Conservation (phyloP, 1,140 invertebrate species). For the Eumaeus atala region DNA sequence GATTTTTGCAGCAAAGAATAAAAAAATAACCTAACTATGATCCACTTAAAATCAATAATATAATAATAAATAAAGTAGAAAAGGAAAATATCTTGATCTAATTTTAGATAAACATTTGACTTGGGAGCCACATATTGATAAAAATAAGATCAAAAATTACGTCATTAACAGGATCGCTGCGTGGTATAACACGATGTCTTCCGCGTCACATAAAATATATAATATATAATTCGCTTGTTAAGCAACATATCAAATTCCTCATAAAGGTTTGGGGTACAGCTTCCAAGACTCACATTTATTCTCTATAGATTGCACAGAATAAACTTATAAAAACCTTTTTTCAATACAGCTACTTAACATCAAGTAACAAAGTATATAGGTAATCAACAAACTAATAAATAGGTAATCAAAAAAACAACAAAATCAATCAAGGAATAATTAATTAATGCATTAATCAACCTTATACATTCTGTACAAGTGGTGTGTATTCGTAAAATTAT, state of each 20-base stretch:
- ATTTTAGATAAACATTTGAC: slow-evolving; percentile 26
- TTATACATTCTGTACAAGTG: slow-evolving; percentile 7
- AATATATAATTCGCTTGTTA: slow-evolving; percentile 4
- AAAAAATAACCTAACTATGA: slow-evolving; percentile 29
- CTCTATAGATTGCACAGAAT: no score
- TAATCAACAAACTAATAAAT: no score
- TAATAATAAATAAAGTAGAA: no score
- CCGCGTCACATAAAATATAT: background rate
- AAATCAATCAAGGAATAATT: no score
- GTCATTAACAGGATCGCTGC: no score
- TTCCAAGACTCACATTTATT: background rate
- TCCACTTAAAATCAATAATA: slow-evolving; percentile 18
- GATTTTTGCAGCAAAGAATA: slow-evolving; percentile 30
- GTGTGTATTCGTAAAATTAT: slow-evolving; percentile 13
- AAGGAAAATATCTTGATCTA: no score
- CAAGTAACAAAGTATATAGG: slow-evolving; percentile 16
- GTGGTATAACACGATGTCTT: no score
- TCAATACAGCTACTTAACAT: background rate
- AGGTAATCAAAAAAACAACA: no score
- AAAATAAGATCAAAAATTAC: background rate
- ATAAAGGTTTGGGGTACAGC: slow-evolving; percentile 2
- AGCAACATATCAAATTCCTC: background rate
- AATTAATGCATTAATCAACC: no score
- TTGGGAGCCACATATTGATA: no score
- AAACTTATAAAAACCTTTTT: slow-evolving; percentile 3